Evolutionary conservation across 1,140 invertebrate genomes (phyloP).

Genomic region (Drosophila ironensis): DNA sequence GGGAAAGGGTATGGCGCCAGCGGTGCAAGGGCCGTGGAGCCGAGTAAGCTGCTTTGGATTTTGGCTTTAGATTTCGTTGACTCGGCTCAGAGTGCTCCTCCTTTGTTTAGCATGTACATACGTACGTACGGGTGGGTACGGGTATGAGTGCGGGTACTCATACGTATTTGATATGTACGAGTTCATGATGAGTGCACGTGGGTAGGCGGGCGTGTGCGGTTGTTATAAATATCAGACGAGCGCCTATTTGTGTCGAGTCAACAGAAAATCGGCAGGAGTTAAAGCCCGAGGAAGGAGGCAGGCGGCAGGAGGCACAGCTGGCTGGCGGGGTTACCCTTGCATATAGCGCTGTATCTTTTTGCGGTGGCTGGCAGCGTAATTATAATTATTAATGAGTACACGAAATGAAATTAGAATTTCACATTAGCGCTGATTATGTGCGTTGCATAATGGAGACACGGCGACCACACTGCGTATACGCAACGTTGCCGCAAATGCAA

Average conservation of each 20-base stretch:
- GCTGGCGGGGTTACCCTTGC: background rate
- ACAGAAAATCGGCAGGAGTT: constrained; percentile 38
- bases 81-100: constrained; percentile 52
- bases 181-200: constrained; percentile 4
- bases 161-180: background rate
- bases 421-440: constrained; percentile 55
- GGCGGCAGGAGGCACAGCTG: constrained; percentile 22
- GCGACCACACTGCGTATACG: constrained; percentile 50
- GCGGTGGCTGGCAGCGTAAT: constrained; percentile 33
- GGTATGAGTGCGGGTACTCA: constrained; percentile 1
- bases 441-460: constrained; percentile 57
- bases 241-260: constrained; percentile 50
- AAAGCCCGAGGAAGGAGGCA: background rate
- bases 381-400: constrained; percentile 73
- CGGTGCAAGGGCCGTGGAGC: background rate
- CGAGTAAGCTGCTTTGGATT: constrained; percentile 55
- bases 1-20: background rate
- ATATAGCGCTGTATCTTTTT: constrained; percentile 9
- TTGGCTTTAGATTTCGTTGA: constrained; percentile 70
- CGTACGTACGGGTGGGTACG: constrained; percentile 9
- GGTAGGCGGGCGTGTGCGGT: constrained; percentile 34
- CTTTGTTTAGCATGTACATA: constrained; percentile 55
- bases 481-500: constrained; percentile 19
- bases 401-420: constrained; percentile 64
- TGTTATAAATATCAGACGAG: constrained; percentile 65